Evolutionary conservation across 2,888 invertebrate genomes (phyloP).

Genomic region (Agrochola lychnidis): DNA sequence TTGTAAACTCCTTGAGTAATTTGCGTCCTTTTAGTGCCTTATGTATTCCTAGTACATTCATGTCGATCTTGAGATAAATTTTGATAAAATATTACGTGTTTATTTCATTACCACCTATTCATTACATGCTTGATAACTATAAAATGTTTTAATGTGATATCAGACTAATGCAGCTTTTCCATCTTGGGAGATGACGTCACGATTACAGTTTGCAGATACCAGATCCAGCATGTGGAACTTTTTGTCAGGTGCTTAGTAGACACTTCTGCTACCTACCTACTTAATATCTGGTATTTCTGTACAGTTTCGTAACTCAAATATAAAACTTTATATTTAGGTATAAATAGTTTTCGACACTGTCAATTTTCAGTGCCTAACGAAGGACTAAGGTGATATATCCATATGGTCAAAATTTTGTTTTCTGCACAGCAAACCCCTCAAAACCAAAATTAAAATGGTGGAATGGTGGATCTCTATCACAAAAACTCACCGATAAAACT

Average conservation of each 20-base stretch:
- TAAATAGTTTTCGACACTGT: neutral
- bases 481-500: neutral
- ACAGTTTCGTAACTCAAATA: neutral
- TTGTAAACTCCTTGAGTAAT: constrained; percentile 75
- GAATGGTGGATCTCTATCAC: neutral
- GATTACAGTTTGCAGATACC: neutral
- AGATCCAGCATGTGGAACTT: neutral
- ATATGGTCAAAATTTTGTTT: too few species aligned
- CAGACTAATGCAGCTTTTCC: neutral
- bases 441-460: neutral
- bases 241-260: neutral
- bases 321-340: neutral
- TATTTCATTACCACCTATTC: constrained; percentile 52
- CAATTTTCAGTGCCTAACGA: neutral
- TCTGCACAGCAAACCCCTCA: neutral
- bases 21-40: constrained; percentile 82
- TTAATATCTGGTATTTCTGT: neutral
- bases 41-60: constrained; percentile 80
- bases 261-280: neutral
- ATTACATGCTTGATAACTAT: constrained; percentile 28
- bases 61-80: constrained; percentile 71
- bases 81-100: constrained; percentile 69
- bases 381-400: neutral
- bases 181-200: neutral
- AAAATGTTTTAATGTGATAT: constrained; percentile 6